Conservation (phyloP, 2,113 vertebrate genomes). For the Megaleporinus macrocephalus region DNA sequence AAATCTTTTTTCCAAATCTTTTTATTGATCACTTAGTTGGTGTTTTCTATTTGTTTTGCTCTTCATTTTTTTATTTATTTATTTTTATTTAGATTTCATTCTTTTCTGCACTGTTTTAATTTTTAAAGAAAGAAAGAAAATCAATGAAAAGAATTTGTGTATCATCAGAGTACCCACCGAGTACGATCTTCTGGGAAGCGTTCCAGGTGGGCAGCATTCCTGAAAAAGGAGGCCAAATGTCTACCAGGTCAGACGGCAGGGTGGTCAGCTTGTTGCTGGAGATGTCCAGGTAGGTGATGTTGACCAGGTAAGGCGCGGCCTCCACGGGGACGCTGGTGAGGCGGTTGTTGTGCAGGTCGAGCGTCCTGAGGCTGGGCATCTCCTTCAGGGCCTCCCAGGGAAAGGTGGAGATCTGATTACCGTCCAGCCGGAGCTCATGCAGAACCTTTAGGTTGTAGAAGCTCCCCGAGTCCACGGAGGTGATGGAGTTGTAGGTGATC, state of each 20-base stretch:
- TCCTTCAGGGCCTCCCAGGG: constrained; percentile 92
- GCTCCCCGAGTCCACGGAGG: constrained; percentile 82
- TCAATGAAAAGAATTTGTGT: no score
- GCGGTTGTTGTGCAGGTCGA: constrained; percentile 94
- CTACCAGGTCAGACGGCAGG: constrained; percentile 89
- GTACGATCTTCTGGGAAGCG: constrained; percentile 79
- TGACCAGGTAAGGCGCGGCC: constrained; percentile 81
- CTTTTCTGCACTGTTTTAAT: no score
- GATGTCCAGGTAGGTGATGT: constrained; percentile 91
- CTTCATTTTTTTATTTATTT: no score
- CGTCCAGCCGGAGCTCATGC: constrained; percentile 91
- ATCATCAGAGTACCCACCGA: no score
- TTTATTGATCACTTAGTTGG: no score
- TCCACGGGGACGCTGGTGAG: constrained; percentile 80
- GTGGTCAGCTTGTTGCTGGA: constrained; percentile 94
- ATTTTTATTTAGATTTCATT: no score
- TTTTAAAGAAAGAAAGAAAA: no score
- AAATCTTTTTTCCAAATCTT: no score
- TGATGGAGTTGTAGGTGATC: constrained; percentile 91
- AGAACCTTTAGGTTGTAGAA: constrained; percentile 95
- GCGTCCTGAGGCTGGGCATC: constrained; percentile 85
- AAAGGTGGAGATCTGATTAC: constrained; percentile 87
- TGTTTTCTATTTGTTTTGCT: no score
- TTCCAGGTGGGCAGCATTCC: constrained; percentile 63
- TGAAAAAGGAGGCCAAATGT: constrained; percentile 90